Percentiles rank a stretch among this genome's conserved stretches.
These are phyloP conservation scores for Rhea americana DNA, from an alignment of 2,113 vertebrate genomes.

Conservation along the genomic window DNA sequence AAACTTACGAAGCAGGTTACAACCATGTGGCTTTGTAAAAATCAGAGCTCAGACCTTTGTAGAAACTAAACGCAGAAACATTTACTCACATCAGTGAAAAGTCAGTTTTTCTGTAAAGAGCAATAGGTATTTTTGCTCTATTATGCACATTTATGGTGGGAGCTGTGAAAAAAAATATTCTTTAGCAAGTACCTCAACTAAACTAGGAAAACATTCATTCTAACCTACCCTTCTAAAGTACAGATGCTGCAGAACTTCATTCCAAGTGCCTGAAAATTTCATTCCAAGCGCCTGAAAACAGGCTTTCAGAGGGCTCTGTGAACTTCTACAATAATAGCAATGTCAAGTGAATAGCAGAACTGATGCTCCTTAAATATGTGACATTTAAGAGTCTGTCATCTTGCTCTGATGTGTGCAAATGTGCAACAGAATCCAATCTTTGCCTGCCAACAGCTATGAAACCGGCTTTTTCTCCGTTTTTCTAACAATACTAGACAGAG, in stretches of 20 bases:
- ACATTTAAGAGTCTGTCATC: not conserved
- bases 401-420: not conserved
- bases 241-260: not conserved
- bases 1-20: not conserved
- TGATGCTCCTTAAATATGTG: not conserved
- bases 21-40: not conserved
- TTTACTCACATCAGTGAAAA: not conserved
- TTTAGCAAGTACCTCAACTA: not conserved
- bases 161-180: not conserved
- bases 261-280: not conserved
- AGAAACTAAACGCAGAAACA: not conserved
- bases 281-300: not conserved
- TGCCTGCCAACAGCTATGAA: not conserved
- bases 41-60: not conserved
- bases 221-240: not conserved
- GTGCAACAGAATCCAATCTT: not conserved
- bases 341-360: not conserved
- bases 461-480: not conserved
- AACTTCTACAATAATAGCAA: not conserved
- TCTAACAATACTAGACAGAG: not conserved
- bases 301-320: not conserved
- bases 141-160: not conserved
- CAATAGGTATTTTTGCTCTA: not conserved
- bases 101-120: not conserved
- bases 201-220: not conserved